Percentiles rank a stretch among this genome's conserved stretches.
phyloP scores from a whole-genome alignment of 2,888 invertebrate species.

The Drosophila macrothrix region DNA sequence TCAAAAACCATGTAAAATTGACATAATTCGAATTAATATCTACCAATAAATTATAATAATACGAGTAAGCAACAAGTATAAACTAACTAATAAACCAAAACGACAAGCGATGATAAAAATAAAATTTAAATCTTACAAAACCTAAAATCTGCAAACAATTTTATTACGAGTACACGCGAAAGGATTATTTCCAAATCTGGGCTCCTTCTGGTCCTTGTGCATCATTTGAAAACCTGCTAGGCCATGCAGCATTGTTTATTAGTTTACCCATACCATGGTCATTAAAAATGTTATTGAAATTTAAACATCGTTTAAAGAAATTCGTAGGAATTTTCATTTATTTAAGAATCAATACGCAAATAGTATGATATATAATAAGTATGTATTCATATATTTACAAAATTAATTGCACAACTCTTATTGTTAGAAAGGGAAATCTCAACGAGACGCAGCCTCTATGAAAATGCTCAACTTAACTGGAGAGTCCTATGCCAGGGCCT shows the following conservation, averaged over 20 bases:
- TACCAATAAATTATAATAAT: constrained; percentile 61
- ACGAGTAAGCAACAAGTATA: constrained; percentile 55
- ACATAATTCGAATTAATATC: constrained; percentile 70
- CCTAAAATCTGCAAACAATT: constrained; percentile 21
- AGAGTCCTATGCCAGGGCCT: constrained; percentile 32
- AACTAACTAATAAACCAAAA: constrained; percentile 56
- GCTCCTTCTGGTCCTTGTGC: not conserved
- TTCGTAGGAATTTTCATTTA: constrained; percentile 33
- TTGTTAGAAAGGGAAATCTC: constrained; percentile 22
- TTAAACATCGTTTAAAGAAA: not conserved
- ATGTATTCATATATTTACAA: constrained; percentile 28
- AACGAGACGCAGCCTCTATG: constrained; percentile 56
- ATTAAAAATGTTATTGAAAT: not conserved
- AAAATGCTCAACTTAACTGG: not conserved
- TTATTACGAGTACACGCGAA: not conserved
- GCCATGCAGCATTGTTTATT: not conserved
- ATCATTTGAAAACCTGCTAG: not conserved
- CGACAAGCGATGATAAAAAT: constrained; percentile 65
- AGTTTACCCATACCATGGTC: not conserved
- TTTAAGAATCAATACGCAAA: constrained; percentile 40
- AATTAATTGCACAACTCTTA: constrained; percentile 31
- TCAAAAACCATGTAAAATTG: constrained; percentile 64
- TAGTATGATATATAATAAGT: constrained; percentile 13
- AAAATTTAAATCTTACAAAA: constrained; percentile 67
- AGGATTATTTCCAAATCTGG: not conserved